These are phyloP conservation scores for Dinothrombium tinctorium DNA, from an alignment of 1,140 invertebrate genomes.

Conservation along the genomic window DNA sequence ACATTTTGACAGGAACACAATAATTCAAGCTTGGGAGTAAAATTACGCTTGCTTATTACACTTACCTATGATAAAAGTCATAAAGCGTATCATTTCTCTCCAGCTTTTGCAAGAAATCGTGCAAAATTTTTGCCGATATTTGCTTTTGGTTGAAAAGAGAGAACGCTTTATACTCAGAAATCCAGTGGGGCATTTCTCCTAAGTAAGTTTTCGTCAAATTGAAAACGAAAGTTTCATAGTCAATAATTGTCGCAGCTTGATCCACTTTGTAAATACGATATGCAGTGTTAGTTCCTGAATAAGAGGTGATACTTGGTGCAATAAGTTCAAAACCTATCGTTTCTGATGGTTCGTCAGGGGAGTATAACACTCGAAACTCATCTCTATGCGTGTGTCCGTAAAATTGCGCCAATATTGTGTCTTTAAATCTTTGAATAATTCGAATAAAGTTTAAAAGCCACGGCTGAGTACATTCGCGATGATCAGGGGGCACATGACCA, in stretches of 20 bases:
- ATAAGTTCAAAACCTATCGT: slow-evolving; percentile 24
- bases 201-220: slow-evolving; percentile 1
- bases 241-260: background rate
- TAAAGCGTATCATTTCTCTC: background rate
- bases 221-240: slow-evolving; percentile 1
- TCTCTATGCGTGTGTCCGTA: slow-evolving; percentile 27
- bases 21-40: too few species aligned
- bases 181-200: background rate
- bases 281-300: slow-evolving; percentile 42
- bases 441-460: slow-evolving; percentile 25
- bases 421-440: slow-evolving; percentile 25
- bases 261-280: slow-evolving; percentile 50
- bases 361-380: slow-evolving; percentile 24
- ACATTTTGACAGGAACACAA: too few species aligned
- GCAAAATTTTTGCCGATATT: background rate
- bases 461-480: slow-evolving; percentile 19
- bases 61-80: background rate
- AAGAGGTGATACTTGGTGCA: slow-evolving; percentile 24
- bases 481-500: slow-evolving; percentile 24
- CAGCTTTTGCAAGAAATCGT: background rate
- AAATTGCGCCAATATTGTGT: slow-evolving; percentile 26
- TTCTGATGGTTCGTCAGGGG: slow-evolving; percentile 16
- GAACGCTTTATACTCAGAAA: background rate
- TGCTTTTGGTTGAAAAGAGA: background rate
- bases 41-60: too few species aligned